Percentiles rank a stretch among this genome's conserved stretches.
These are phyloP conservation scores for Hipposideros armiger DNA, from an alignment of 2,113 vertebrate genomes.

Conservation along the genomic window DNA sequence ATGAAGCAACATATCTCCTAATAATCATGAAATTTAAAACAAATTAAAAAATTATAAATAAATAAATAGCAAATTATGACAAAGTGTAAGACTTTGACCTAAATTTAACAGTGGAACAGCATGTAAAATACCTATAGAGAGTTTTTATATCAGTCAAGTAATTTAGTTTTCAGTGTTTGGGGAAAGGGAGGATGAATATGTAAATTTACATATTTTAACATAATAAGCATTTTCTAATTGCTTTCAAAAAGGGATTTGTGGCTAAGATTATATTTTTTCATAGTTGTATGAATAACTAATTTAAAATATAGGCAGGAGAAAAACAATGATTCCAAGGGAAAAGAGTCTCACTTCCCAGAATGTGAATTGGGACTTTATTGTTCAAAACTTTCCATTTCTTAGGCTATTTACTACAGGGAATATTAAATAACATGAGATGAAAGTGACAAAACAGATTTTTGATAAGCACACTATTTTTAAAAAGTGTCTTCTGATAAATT, in stretches of 20 bases:
- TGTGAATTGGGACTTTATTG: not conserved
- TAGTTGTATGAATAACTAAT: not conserved
- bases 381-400: constrained; percentile 49
- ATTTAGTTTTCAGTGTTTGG: constrained; percentile 9
- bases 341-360: not conserved
- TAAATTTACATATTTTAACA: constrained; percentile 36
- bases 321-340: not conserved
- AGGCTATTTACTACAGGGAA: not conserved
- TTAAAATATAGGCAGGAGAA: not conserved
- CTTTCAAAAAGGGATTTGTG: constrained; percentile 37
- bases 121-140: not conserved
- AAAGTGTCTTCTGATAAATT: constrained; percentile 54
- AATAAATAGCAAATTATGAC: not conserved
- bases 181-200: not conserved
- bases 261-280: not conserved
- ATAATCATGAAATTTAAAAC: not conserved
- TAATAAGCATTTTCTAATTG: constrained; percentile 8
- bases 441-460: constrained; percentile 52
- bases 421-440: constrained; percentile 56
- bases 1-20: not conserved
- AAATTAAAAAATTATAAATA: constrained; percentile 18
- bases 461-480: constrained; percentile 61
- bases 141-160: constrained; percentile 16
- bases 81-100: not conserved
- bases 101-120: not conserved